Percentiles rank a stretch among this genome's conserved stretches.
phyloP scores from a whole-genome alignment of 2,888 invertebrate species.

The Quadroppia sp. region DNA sequence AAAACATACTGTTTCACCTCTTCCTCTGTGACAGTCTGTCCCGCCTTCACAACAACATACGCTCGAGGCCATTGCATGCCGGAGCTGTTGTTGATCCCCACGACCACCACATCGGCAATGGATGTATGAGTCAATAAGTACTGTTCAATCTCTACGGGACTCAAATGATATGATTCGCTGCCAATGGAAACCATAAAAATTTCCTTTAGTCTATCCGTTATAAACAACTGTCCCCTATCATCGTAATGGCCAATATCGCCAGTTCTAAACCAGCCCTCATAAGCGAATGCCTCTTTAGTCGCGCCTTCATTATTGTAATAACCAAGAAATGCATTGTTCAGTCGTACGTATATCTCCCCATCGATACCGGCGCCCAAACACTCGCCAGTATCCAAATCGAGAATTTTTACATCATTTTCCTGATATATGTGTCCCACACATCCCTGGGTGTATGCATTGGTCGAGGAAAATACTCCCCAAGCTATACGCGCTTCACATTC shows the following conservation, averaged over 20 bases:
- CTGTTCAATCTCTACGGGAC: constrained; percentile 24
- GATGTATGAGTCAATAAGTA: constrained; percentile 20
- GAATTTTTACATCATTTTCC: constrained; percentile 21
- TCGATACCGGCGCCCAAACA: constrained; percentile 62
- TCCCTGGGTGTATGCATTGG: background rate
- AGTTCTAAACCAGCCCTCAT: background rate
- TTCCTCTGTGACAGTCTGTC: constrained; percentile 16
- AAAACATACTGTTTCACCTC: background rate
- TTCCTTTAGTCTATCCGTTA: constrained; percentile 8
- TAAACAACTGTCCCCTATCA: background rate
- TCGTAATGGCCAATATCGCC: constrained; percentile 1
- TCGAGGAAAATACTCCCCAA: too few species aligned
- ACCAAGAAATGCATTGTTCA: constrained; percentile 58
- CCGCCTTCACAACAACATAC: background rate
- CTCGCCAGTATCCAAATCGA: constrained; percentile 56
- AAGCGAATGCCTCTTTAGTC: background rate
- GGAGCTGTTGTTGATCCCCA: constrained; percentile 12
- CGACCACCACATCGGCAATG: constrained; percentile 34
- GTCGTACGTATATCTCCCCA: constrained; percentile 81
- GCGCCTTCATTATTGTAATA: constrained; percentile 55
- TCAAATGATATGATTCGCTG: background rate
- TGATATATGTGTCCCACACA: background rate
- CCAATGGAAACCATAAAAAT: background rate
- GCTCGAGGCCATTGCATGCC: constrained; percentile 25
- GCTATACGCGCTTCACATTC: background rate